These are phyloP conservation scores for Helicolenus hilgendorfi DNA, from an alignment of 2,797 vertebrate species.

Conservation along the genomic window DNA sequence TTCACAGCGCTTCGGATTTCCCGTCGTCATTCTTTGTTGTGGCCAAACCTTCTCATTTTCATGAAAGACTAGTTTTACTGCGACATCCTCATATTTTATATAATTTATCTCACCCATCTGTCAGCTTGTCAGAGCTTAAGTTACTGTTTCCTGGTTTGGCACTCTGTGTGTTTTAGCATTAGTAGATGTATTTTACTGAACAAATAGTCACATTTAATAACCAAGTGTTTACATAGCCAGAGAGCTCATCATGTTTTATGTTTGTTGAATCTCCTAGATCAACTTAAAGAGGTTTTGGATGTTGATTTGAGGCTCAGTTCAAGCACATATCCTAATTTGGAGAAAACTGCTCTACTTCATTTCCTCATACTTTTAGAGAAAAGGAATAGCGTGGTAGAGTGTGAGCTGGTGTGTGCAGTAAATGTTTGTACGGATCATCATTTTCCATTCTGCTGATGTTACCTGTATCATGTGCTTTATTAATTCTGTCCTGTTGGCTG, in stretches of 20 bases:
- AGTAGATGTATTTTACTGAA: neutral
- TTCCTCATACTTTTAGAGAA: neutral
- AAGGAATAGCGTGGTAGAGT: neutral
- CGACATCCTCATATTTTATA: neutral
- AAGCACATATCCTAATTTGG: constrained; percentile 24
- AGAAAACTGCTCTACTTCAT: neutral
- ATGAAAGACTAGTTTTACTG: neutral
- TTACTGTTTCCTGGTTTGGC: constrained; percentile 17
- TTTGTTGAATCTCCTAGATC: neutral
- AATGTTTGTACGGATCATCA: constrained; percentile 1
- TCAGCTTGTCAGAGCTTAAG: neutral
- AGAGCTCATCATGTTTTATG: neutral
- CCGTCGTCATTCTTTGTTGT: neutral
- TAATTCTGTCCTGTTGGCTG: neutral
- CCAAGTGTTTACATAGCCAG: neutral
- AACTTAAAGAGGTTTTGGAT: neutral
- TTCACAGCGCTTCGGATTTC: neutral
- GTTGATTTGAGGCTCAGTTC: neutral
- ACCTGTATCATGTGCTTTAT: neutral
- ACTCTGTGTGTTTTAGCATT: neutral
- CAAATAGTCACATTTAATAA: neutral
- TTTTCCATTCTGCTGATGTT: neutral
- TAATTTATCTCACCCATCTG: neutral
- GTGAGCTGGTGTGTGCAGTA: neutral
- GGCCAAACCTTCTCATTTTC: neutral